Conservation (phyloP, 2,113 vertebrate genomes). For the Suricata suricatta region DNA sequence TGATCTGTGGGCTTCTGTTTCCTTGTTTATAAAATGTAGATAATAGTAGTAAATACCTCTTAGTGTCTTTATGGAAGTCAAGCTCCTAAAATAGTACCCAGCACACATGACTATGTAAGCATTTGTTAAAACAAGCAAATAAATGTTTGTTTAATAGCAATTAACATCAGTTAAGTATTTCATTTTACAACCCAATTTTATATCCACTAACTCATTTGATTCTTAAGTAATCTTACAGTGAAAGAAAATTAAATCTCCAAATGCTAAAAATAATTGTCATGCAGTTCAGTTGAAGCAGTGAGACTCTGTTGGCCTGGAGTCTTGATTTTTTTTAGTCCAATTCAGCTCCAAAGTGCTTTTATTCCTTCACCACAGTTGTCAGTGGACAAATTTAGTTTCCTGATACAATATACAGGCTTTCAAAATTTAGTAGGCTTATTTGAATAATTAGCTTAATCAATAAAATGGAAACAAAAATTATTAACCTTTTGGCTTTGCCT, state of each 20-base stretch:
- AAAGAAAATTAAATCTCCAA: background rate
- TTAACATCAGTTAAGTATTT: background rate
- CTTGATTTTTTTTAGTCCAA: background rate
- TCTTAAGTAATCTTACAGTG: background rate
- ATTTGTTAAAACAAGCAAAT: background rate
- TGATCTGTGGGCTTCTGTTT: background rate
- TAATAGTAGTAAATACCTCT: background rate
- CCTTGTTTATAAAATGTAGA: background rate
- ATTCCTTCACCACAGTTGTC: background rate
- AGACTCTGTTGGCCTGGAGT: no score
- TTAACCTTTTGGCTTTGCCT: background rate
- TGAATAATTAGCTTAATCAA: background rate
- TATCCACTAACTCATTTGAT: background rate
- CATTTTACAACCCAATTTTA: constrained; percentile 20
- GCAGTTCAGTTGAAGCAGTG: background rate
- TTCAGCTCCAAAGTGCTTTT: background rate
- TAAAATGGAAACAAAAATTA: constrained; percentile 9
- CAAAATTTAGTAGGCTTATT: background rate
- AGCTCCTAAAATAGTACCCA: background rate
- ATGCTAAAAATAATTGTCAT: background rate
- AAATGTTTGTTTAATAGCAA: background rate
- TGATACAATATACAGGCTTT: background rate
- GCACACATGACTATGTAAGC: background rate
- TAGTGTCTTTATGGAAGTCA: background rate
- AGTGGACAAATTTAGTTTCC: background rate